These are phyloP conservation scores for Paracyprichromis sp. DNA, from an alignment of 2,113 vertebrate genomes.

Conservation along the genomic window DNA sequence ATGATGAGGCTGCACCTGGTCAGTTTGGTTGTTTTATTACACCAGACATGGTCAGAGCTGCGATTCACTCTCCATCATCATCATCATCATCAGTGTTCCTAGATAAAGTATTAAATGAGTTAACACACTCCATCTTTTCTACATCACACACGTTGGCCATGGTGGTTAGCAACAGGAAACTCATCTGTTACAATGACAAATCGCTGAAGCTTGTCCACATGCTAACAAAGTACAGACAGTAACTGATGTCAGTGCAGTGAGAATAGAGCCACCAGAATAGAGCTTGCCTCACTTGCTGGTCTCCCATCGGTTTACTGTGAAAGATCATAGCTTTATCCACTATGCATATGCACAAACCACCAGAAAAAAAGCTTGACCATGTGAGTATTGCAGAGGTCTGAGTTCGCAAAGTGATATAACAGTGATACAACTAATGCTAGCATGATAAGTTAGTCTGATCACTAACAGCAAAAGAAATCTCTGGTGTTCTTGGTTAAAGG, in stretches of 20 bases:
- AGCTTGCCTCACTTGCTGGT: not conserved
- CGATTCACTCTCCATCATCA: not conserved
- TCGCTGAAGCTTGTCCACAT: not conserved
- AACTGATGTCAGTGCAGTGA: not conserved
- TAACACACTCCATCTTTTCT: not conserved
- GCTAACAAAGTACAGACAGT: not conserved
- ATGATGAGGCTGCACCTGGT: not conserved
- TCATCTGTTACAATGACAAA: not conserved
- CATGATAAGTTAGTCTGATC: not conserved
- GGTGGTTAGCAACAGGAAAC: not conserved
- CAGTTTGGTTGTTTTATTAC: not conserved
- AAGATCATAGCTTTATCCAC: not conserved
- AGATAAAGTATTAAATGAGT: not conserved
- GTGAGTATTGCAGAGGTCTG: not conserved
- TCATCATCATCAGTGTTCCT: not conserved
- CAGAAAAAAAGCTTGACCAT: not conserved
- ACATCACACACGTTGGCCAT: not conserved
- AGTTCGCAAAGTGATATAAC: rapidly evolving
- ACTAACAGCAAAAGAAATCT: not conserved
- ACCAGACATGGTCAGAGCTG: not conserved
- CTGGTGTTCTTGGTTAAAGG: not conserved
- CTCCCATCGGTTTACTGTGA: not conserved
- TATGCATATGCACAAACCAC: not conserved
- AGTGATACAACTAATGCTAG: not conserved
- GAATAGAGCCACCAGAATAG: not conserved